A percentile compares a stretch with the other conserved stretches of the same genome.
phyloP scores from a whole-genome alignment of 2,888 invertebrate species.

The Polyommatus iphigenia region DNA sequence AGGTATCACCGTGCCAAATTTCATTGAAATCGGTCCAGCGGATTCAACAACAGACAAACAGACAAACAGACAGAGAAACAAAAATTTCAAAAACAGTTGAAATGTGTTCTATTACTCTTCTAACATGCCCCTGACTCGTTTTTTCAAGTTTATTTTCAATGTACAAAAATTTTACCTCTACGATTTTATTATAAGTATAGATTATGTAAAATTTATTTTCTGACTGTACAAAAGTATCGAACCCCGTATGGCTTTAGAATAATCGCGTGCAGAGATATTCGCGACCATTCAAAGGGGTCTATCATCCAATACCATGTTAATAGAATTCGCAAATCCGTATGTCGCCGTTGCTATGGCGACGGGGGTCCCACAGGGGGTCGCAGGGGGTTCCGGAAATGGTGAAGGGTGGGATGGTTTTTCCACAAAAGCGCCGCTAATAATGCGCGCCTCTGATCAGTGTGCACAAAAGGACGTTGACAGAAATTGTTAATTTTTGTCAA shows the following conservation, averaged over 20 bases:
- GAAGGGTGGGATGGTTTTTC: slow-evolving; percentile 23
- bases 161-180: no score
- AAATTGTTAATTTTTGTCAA: slow-evolving; percentile 16
- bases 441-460: neutral
- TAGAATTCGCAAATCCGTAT: slow-evolving; percentile 20
- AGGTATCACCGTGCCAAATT: no score
- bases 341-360: slow-evolving; percentile 13
- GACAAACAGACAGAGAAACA: no score
- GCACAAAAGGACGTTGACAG: neutral
- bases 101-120: no score
- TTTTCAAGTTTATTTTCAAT: no score
- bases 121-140: no score
- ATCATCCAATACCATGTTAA: neutral
- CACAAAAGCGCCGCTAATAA: neutral
- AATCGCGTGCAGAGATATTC: neutral
- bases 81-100: no score
- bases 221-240: neutral
- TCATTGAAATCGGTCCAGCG: no score
- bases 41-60: no score
- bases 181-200: no score
- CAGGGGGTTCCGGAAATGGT: slow-evolving; percentile 14
- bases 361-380: neutral
- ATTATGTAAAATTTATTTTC: no score
- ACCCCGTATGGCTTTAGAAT: neutral
- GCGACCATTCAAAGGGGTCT: neutral